Conservation (phyloP, 1,140 invertebrate species). For the Plutomurus gul region DNA sequence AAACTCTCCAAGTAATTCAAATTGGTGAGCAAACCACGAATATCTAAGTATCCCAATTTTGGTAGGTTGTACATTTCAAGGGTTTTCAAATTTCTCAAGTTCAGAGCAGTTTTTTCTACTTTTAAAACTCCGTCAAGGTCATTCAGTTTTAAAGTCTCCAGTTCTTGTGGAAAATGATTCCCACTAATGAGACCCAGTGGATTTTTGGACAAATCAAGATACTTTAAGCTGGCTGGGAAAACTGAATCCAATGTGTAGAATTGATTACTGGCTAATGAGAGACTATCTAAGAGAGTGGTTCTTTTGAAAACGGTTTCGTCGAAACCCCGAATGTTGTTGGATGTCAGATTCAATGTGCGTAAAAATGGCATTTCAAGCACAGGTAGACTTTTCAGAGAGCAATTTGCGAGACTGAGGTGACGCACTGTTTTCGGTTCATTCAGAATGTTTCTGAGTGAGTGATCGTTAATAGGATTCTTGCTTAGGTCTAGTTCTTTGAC, state of each 20-base stretch:
- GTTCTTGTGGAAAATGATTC: conserved; percentile 55
- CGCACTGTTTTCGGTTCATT: conserved; percentile 86
- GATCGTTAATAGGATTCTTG: conserved; percentile 76
- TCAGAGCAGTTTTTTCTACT: conserved; percentile 83
- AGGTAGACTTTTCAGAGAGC: conserved; percentile 67
- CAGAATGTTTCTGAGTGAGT: conserved; percentile 74
- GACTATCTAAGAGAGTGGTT: conserved; percentile 73
- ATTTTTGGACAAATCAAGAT: conserved; percentile 78
- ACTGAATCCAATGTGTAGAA: conserved; percentile 63
- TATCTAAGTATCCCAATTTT: conserved; percentile 76
- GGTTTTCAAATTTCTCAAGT: conserved; percentile 70
- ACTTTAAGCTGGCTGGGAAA: conserved; percentile 61
- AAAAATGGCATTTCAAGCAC: conserved; percentile 83
- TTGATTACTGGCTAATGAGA: conserved; percentile 78
- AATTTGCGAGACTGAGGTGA: conserved; percentile 77
- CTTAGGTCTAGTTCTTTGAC: conserved; percentile 85
- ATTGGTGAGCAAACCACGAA: conserved; percentile 73
- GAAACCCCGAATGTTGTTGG: conserved; percentile 73
- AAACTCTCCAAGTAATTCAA: conserved; percentile 61
- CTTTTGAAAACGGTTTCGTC: conserved; percentile 71
- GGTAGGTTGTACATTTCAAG: conserved; percentile 66
- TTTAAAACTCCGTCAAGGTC: conserved; percentile 70
- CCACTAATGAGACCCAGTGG: conserved; percentile 62
- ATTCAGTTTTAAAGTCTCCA: conserved; percentile 69
- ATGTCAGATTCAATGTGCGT: conserved; percentile 76